phyloP scores from a whole-genome alignment of 92 coral and sea anemone genomes.

The Phenganax stokvisi region DNA sequence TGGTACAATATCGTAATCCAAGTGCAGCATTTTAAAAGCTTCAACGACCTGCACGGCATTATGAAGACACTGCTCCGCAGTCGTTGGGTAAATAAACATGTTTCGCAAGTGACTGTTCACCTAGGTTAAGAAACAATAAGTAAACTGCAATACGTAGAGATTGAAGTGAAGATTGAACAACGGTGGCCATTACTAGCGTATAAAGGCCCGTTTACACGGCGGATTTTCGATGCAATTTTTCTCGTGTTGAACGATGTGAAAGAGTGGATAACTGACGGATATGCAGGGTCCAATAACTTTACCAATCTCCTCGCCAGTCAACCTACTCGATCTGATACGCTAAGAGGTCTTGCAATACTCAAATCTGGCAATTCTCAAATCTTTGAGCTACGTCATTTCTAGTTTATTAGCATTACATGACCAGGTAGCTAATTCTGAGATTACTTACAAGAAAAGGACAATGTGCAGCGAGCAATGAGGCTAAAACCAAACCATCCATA shows the following conservation, averaged over 20 bases:
- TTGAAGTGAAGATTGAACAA: too few species aligned
- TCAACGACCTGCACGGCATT: constrained; percentile 84
- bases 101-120: constrained; percentile 76
- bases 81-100: constrained; percentile 79
- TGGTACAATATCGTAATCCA: constrained; percentile 92
- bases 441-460: constrained; percentile 84
- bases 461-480: constrained; percentile 79
- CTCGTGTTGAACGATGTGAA: too few species aligned
- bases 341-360: too few species aligned
- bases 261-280: too few species aligned
- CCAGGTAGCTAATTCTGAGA: not conserved
- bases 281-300: too few species aligned
- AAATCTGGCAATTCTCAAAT: not conserved
- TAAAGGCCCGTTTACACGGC: too few species aligned
- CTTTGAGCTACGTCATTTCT: not conserved
- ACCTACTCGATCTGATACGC: too few species aligned
- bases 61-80: constrained; percentile 90
- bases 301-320: too few species aligned
- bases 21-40: constrained; percentile 73
- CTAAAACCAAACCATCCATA: constrained; percentile 93
- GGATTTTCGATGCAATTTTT: too few species aligned
- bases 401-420: not conserved
- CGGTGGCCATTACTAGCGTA: too few species aligned
- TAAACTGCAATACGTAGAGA: not conserved
- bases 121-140: constrained; percentile 35